Evolutionary conservation across 2,797 vertebrate genomes (phyloP), one percentile per base, ranked within the genome.

Genomic region (Helostoma temminkii): DNA sequence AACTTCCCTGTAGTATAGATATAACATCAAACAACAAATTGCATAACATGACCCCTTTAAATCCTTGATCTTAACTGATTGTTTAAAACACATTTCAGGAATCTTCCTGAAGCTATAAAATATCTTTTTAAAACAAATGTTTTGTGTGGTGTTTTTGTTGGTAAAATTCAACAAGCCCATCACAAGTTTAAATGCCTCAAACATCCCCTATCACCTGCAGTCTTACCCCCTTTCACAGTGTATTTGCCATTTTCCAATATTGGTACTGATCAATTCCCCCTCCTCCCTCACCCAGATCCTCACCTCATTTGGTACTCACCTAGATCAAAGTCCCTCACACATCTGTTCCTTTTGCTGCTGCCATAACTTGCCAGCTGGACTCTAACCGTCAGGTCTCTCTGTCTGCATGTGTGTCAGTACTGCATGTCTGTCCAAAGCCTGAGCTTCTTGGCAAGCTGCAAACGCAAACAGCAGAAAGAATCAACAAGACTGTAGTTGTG

Each of bases 291-390:
- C 63, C 46, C 39, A 64, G 71, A 81, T 82, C 71, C 79, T 84
- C 71, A 78, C 73, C 82, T 74, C 69, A 61, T 82, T 78, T 83
- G 87, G 62, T 82, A 78, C 91, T 91, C 86, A 89, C 90, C 87
- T 78, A 92, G 89, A 93, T 93, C 91, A 93, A 93, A 93, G 90
- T 84, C 78, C 81, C 74, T 76, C 54, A 43, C 86, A 88, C 93
- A 93, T 93, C 93, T 93, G 92, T 88, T 88, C 67, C 66, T 2
- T 80, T 81, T 26, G 71, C 82, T 73, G 74, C 78, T 71, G 87
- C 89, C 87, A 85, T 75, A 65, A 57, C 78, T 45, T n/a, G 76
- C 92, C 91, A 92, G 92, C 88, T 93, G 91, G 88, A 79, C 89
- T 83, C 67, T 54, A 85, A 86, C 86, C 61, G 36, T 82, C 82